Percentiles rank a stretch among this genome's conserved stretches.
These are phyloP conservation scores for Etheostoma nigrum DNA, from an alignment of 2,797 vertebrate species.

Conservation along the genomic window DNA sequence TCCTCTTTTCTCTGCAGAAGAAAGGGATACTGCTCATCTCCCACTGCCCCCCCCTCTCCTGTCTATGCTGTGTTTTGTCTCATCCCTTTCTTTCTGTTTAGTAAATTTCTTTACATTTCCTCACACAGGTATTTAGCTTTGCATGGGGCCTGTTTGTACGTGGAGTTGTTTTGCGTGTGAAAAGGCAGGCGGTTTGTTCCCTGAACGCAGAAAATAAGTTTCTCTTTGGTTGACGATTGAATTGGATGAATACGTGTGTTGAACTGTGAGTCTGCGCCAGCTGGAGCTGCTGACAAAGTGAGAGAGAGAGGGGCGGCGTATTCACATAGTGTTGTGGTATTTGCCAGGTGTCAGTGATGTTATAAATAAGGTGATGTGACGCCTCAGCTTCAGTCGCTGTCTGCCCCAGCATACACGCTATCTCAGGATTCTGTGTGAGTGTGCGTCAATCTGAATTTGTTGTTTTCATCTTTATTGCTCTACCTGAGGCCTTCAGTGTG, in stretches of 20 bases:
- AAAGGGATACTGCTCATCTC: slow-evolving; percentile 57
- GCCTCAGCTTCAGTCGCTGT: slow-evolving; percentile 50
- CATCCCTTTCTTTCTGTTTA: background rate
- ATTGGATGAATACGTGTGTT: slow-evolving; percentile 47
- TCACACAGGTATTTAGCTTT: background rate
- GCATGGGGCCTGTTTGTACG: background rate
- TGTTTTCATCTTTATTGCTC: slow-evolving; percentile 20
- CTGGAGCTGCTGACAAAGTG: slow-evolving; percentile 41
- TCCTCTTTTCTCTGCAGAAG: slow-evolving; percentile 55
- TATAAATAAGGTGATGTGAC: slow-evolving; percentile 72
- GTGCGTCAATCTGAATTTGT: background rate
- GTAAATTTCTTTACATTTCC: slow-evolving; percentile 2
- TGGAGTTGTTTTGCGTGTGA: slow-evolving; percentile 11
- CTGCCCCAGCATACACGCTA: slow-evolving; percentile 28
- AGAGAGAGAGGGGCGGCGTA: slow-evolving; percentile 36
- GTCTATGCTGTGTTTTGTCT: background rate
- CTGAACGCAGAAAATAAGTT: slow-evolving; percentile 31
- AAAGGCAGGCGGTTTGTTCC: slow-evolving; percentile 7
- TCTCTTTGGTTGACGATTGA: slow-evolving; percentile 31
- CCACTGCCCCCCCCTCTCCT: slow-evolving; percentile 18
- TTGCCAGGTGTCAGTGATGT: slow-evolving; percentile 76
- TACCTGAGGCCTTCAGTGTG: slow-evolving; percentile 17
- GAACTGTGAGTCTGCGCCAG: slow-evolving; percentile 35
- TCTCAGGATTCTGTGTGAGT: slow-evolving; percentile 8
- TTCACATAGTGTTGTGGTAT: slow-evolving; percentile 82